Evolutionary conservation across 2,113 vertebrate genomes (phyloP), one percentile per base, ranked within the genome.

Genomic region (Vidua macroura): DNA sequence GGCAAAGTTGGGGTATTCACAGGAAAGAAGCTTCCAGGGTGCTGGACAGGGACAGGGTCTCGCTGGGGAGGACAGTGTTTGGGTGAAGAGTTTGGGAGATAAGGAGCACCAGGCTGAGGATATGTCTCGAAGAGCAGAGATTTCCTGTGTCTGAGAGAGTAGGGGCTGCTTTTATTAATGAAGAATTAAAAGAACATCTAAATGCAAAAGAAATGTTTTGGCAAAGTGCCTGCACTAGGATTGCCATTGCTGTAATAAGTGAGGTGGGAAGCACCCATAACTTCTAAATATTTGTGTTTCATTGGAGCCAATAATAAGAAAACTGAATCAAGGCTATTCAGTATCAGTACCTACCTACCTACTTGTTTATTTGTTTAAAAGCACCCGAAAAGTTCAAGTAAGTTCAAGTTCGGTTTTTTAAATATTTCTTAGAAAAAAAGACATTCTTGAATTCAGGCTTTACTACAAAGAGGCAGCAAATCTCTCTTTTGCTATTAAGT

Each of bases 31-130:
- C n/a, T 43, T 30, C 58, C 31, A 35, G 60, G 9, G 18, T 75
- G 72, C 62, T 52, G 27, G 20, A 37, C 56, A 70, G 41, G 27
- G 48, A 37, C 28, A 25, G n/a, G 30, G 20, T 35, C 41, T 74
- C 0, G 0, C 10, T 27, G 81, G 19, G 21, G 33, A 83, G 72
- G 43, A 27, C 14, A 39, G 28, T 48, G 39, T 8, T 39, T 67
- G 75, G 20, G 49, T 20, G 55, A 64, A 83, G 41, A 52, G 3
- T 28, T 24, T 22, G 15, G 24, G 19, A 74, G 35, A 60, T 25
- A n/a, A 60, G 51, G 51, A 86, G 62, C 41, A 79, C 39, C 35
- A 75, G 41, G 39, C 23, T 75, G 73, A 86, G 68, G 33, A 12
- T 33, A 35, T 66, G 37, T 48, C 37, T 67, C 1, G 0, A 39